Evolutionary conservation across 2,113 vertebrate species (phyloP), one percentile per base, ranked within the genome.

Genomic region (Rafetus swinhoei): DNA sequence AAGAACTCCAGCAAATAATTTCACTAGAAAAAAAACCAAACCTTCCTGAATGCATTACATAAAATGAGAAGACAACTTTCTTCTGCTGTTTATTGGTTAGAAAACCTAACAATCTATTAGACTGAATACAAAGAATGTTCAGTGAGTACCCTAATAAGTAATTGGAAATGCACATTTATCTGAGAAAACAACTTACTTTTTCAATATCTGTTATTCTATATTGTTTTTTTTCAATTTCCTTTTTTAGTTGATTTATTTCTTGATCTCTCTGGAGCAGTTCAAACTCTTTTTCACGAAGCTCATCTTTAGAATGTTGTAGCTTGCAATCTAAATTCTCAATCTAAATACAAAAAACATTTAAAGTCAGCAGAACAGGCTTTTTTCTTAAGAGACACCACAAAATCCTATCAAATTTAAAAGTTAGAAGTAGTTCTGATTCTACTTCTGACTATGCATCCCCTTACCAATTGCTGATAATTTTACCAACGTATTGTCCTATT

Each of bases 231-330:
- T 97, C 96, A 8, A 53, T 87, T 90, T 98, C 98, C 93, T 98
- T 98, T 90, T 97, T 98, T 90, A 98, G 93, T 60, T 97, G 97
- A 96, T 88, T 97, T 95, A 98, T 97, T 95, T 98, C 97, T 77
- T 98, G 98, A 56, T 98, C 97, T 97, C 93, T 98, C 35, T 98
- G 98, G 32, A 98, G 91, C 35, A 98, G 90, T 55, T 96, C 91
- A 97, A 98, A 98, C 35, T 98, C 97, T 96, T 98, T 98, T 90
- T 97, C 97, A 96, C 94, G 95, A 92, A 98, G 97, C 50, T 98
- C 95, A 84, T 98, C 96, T 97, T 98, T 98, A 88, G 90, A 91
- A 83, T 45, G 89, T 89, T 98, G 98, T 45, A 98, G 96, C 89
- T 98, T 98, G 95, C 97, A 96, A 95, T 97, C 97, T 83, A 98